These are phyloP conservation scores for Sebastes taczanowskii DNA, from an alignment of 2,797 vertebrate species.

Conservation along the genomic window DNA sequence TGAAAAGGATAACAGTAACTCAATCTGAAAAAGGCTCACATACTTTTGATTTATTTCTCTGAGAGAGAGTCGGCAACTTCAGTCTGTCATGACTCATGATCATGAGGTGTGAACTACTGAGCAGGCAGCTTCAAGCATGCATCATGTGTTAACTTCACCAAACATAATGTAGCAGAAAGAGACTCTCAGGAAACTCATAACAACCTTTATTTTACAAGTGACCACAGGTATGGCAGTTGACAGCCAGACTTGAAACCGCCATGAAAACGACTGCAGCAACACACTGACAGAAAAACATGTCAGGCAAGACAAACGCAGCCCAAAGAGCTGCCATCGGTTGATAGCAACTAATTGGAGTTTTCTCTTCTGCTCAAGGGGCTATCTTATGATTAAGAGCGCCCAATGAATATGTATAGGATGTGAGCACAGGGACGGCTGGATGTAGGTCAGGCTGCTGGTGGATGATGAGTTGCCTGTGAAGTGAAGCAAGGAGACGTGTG, in stretches of 20 bases:
- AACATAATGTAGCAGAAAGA: not conserved
- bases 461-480: constrained; percentile 58
- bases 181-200: constrained; percentile 2
- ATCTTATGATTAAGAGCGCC: constrained; percentile 64
- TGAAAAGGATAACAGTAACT: not conserved
- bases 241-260: not conserved
- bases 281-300: constrained; percentile 25
- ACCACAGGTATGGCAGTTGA: constrained; percentile 13
- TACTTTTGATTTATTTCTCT: constrained; percentile 6
- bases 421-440: constrained; percentile 58
- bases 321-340: constrained; percentile 56
- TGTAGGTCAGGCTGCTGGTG: constrained; percentile 72
- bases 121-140: constrained; percentile 1
- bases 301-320: constrained; percentile 44
- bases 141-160: constrained; percentile 3
- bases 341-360: constrained; percentile 73
- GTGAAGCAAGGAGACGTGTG: constrained; percentile 42
- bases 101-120: not conserved
- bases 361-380: constrained; percentile 58
- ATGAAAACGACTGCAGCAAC: not conserved
- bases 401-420: constrained; percentile 75
- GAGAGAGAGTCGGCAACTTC: not conserved
- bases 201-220: constrained; percentile 15
- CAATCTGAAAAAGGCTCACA: not conserved
- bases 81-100: not conserved